Base-by-base conservation (phyloP, 2,113 vertebrate species). In the Donacobius atricapilla region DNA sequence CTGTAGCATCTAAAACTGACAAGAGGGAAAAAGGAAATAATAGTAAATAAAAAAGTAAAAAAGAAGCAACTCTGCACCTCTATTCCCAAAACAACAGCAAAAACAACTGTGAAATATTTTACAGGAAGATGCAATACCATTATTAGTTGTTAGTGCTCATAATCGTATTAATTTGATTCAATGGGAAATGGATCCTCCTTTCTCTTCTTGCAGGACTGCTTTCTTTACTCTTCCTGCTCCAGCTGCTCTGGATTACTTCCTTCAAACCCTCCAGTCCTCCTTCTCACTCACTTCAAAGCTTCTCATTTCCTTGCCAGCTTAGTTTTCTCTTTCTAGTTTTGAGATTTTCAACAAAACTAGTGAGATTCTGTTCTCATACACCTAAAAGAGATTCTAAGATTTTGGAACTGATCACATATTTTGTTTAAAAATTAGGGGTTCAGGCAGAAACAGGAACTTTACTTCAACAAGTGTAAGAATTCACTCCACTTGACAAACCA, bases 351-450 rank as follows among this genome's bases (percentile, higher is more conserved):
- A 68, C 13, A 94, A 84, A 93, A 79, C 30, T 79, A 89, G 45
- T 31, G 42, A 87, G 73, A 84, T 69, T 76, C 73, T 91, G 44
- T 53, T 89, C 61, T 81, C 64, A 81, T 31, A 75, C 3, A 87
- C 48, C 64, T 91, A 89, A 50, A 92, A 95, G 23, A 91, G 54
- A 91, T 56, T 76, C 53, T 94, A 88, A 93, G 57, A 91, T 93
- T 91, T 77, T 64, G 14, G 57, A 87, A 89, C 1, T 39, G 8
- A 68, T 60, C 31, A 89, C 57, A 42, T 28, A 7, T 47, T 85
- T 83, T 61, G 8, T 53, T 87, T 76, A 69, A 82, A 91, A 79
- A 53, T 64, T 7, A 73, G 37, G 21, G 45, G 30, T 53, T 84
- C 70, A 94, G 53, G 39, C 11, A 95, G 53, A 87, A 78, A 84